Percentiles rank a stretch among this genome's conserved stretches.
These are phyloP conservation scores for Drosophila punjabiensis DNA, from an alignment of 1,140 invertebrate genomes.

Conservation along the genomic window DNA sequence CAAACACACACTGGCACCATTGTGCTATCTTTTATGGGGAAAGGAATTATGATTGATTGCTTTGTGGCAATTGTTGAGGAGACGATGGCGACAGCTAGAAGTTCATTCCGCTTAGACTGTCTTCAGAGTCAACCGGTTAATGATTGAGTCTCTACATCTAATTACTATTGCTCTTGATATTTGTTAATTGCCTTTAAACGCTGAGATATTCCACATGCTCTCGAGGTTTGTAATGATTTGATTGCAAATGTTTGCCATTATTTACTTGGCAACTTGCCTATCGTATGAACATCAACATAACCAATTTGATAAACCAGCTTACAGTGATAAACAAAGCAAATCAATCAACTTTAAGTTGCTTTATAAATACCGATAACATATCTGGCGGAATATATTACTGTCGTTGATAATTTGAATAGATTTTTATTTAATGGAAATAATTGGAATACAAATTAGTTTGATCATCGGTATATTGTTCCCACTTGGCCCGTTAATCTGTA, in stretches of 20 bases:
- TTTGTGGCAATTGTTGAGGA: conserved; percentile 10
- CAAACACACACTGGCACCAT: not conserved
- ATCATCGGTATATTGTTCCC: conserved; percentile 4
- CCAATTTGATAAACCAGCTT: conserved; percentile 22
- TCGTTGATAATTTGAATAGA: conserved; percentile 19
- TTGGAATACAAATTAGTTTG: not conserved
- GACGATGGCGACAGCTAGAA: conserved; percentile 21
- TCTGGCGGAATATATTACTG: conserved; percentile 3
- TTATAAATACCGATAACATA: conserved; percentile 15
- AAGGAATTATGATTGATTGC: conserved; percentile 36
- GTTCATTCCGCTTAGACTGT: conserved; percentile 18
- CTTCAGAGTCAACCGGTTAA: conserved; percentile 30
- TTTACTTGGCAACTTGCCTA: not conserved
- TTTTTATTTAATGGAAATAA: conserved; percentile 12
- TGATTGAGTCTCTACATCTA: conserved; percentile 29
- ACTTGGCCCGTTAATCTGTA: not conserved
- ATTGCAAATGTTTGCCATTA: conserved; percentile 3
- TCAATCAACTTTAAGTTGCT: conserved; percentile 19
- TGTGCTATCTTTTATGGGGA: conserved; percentile 11
- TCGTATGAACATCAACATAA: not conserved
- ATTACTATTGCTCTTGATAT: conserved; percentile 32
- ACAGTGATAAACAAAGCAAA: conserved; percentile 15
- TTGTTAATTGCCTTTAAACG: conserved; percentile 20
- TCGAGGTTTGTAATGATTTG: not conserved
- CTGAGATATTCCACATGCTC: conserved; percentile 11